Evolutionary conservation across 2,888 invertebrate species (phyloP).

Genomic region (Eledone cirrhosa): DNA sequence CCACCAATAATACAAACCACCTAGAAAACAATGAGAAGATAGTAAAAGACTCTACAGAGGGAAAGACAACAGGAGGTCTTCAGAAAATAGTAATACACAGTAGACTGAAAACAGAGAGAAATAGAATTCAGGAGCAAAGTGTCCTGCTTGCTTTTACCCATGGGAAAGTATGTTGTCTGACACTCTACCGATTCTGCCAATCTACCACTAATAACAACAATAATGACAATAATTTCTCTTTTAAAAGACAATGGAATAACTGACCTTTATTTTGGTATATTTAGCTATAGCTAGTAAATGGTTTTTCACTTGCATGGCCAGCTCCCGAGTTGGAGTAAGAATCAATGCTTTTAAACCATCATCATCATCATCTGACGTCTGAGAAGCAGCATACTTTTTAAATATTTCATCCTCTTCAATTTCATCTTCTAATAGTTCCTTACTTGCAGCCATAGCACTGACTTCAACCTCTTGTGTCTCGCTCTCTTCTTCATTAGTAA

Average conservation of each 20-base stretch:
- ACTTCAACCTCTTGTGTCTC: conserved; percentile 34
- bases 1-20: conserved; percentile 92
- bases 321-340: conserved; percentile 93
- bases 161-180: too few relatives aligned
- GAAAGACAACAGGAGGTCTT: too few relatives aligned
- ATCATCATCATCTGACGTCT: conserved; percentile 16
- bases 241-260: conserved; percentile 18
- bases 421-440: conserved; percentile 30
- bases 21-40: conserved; percentile 56
- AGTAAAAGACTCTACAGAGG: too few relatives aligned
- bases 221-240: too few relatives aligned
- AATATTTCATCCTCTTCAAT: conserved; percentile 24
- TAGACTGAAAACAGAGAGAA: too few relatives aligned
- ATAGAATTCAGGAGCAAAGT: too few relatives aligned
- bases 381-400: neutral
- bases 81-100: too few relatives aligned
- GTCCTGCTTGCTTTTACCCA: too few relatives aligned
- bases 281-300: conserved; percentile 83
- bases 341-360: conserved; percentile 75
- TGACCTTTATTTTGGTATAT: conserved; percentile 76
- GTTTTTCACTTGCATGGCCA: conserved; percentile 92
- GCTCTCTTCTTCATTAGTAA: conserved; percentile 46
- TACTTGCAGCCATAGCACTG: conserved; percentile 37
- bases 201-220: too few relatives aligned
- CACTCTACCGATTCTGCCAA: too few relatives aligned